phyloP scores from a whole-genome alignment of 2,888 invertebrate genomes.

The Chrysina gloriosa region DNA sequence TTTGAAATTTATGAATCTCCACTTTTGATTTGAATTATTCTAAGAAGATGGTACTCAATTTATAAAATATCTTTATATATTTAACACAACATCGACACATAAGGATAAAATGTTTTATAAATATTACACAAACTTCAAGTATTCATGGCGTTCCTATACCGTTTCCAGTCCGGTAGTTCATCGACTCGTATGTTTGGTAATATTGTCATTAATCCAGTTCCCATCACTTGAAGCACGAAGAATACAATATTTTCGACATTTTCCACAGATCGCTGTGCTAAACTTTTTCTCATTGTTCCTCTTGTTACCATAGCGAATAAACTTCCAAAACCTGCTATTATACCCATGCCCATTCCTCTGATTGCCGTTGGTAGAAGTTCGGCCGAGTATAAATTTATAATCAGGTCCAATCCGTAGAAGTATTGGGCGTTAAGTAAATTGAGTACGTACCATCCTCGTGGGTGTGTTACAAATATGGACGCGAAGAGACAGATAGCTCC shows the following conservation, averaged over 20 bases:
- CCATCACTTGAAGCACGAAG: not conserved
- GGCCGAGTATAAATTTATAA: not conserved
- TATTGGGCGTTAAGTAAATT: constrained; percentile 9
- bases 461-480: not conserved
- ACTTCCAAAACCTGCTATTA: not conserved
- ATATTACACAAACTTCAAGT: constrained; percentile 1
- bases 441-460: not conserved
- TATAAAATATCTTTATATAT: too few relatives aligned
- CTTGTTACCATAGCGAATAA: not conserved
- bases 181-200: constrained; percentile 7
- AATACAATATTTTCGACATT: not conserved
- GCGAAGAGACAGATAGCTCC: constrained; percentile 9
- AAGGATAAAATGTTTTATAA: too few relatives aligned
- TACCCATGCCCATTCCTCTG: not conserved
- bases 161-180: constrained; percentile 28
- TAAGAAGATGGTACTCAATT: too few relatives aligned
- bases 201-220: not conserved
- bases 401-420: not conserved
- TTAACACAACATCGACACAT: too few relatives aligned
- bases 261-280: not conserved
- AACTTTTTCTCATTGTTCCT: not conserved
- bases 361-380: constrained; percentile 16
- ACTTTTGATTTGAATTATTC: too few relatives aligned
- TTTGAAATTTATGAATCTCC: too few relatives aligned
- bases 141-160: constrained; percentile 11